These are phyloP conservation scores for Lepidocyrtoides sp. DNA, from an alignment of 2,888 invertebrate genomes.

Conservation along the genomic window DNA sequence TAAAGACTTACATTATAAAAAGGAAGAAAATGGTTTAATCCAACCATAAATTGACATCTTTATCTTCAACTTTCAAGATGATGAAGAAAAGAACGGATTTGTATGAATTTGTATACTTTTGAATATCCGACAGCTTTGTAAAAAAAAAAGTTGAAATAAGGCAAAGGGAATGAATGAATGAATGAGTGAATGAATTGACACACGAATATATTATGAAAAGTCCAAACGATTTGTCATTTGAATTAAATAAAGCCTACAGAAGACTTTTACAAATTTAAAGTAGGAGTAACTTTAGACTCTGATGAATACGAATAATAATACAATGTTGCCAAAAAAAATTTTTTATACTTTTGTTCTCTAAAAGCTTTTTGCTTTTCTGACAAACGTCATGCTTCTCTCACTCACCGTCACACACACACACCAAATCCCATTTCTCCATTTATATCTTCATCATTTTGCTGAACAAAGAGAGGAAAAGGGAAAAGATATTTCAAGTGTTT, in stretches of 20 bases:
- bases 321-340: conserved; percentile 29
- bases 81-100: not conserved
- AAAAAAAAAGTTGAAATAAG: not conserved
- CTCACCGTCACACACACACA: conserved; percentile 20
- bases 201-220: conserved; percentile 69
- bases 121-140: conserved; percentile 10
- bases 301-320: conserved; percentile 15
- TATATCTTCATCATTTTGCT: conserved; percentile 5
- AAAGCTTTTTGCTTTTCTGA: conserved; percentile 69
- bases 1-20: not conserved
- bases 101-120: not conserved
- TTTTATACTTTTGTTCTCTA: conserved; percentile 7
- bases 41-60: conserved; percentile 46
- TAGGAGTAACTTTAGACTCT: not conserved
- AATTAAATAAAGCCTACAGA: conserved; percentile 24
- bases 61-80: not conserved
- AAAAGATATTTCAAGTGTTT: conserved; percentile 63
- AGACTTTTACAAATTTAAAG: conserved; percentile 12
- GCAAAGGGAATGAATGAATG: not conserved
- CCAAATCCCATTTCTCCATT: conserved; percentile 25
- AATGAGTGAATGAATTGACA: conserved; percentile 59
- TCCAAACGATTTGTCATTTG: conserved; percentile 67
- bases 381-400: conserved; percentile 55
- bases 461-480: conserved; percentile 19
- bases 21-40: conserved; percentile 33